Base-by-base conservation (phyloP, 2,888 invertebrate genomes). In the Lasioglossum figueresi region DNA sequence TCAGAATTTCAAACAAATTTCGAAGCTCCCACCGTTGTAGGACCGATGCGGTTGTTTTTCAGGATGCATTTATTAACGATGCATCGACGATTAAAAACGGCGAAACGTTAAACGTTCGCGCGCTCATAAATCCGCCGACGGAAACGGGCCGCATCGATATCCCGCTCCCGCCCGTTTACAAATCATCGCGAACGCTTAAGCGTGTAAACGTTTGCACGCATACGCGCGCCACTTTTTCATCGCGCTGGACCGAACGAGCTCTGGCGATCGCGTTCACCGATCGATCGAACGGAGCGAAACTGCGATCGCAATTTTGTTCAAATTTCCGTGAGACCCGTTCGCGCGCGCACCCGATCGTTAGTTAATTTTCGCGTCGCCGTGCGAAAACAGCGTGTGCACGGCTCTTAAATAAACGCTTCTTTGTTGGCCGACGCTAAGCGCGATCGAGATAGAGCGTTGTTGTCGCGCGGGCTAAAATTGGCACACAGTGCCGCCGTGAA, bases 191-290 rank as follows among this genome's bases (percentile, higher is more conserved):
- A 34, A 63, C 63, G 63, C 34, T 63, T 63, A 31, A 63, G 19
- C 66, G 34, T 31, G 66, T 31, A 66, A 66, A 66, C 66, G 66
- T 66, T 66, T 66, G 66, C 66, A 31, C 59, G 27, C 5, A 52
- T 23, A 23, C 48, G 48, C 23, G 8, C 48, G 23, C 23, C 48
- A 23, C 48, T 52, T 52, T 52, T 52, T 52, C 48, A 52, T 52
- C 23, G 2, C 23, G 48, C 48, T 2, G 23, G 19, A 19, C 48
- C 48, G 48, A 23, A 52, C 48, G 48, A 52, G 19, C 23, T 23
- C 48, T 0, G 19, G 48, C 48, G 34, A 66, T 31, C 63, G 63
- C 2, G 19, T 19, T 5, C 34, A 12, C 27, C 14, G 66, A 27
- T 34, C 31, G 66, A 34, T 34, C 19, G 16, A 45, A 16, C 45